Conservation (phyloP, 1,140 invertebrate species). For the Drosophila navojoa region DNA sequence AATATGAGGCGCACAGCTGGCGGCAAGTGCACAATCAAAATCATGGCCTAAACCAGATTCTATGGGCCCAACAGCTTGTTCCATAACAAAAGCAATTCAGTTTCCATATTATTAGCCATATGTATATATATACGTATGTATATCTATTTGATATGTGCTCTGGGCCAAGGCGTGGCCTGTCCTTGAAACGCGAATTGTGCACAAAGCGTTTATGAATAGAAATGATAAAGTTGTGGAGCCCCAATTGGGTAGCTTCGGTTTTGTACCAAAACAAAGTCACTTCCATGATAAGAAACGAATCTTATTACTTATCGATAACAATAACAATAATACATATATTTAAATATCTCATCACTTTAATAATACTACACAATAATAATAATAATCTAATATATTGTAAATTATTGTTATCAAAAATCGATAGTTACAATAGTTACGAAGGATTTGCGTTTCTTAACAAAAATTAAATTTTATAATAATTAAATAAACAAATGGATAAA, state of each 20-base stretch:
- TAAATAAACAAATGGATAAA: too few relatives aligned
- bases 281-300: too few relatives aligned
- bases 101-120: conserved; percentile 28
- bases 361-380: too few relatives aligned
- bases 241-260: not conserved
- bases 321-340: too few relatives aligned
- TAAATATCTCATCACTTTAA: too few relatives aligned
- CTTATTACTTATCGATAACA: too few relatives aligned
- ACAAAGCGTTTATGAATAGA: not conserved
- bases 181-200: conserved; percentile 28
- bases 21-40: conserved; percentile 13
- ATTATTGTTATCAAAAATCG: too few relatives aligned
- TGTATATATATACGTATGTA: conserved; percentile 6
- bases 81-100: conserved; percentile 5
- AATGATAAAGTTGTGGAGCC: not conserved
- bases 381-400: too few relatives aligned
- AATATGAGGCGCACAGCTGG: conserved; percentile 11
- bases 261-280: too few relatives aligned
- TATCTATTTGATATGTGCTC: conserved; percentile 15
- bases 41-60: not conserved
- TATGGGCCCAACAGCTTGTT: conserved; percentile 13
- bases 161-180: conserved; percentile 9
- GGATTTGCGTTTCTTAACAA: too few relatives aligned
- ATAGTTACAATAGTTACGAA: too few relatives aligned
- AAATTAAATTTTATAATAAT: not conserved